Base-by-base conservation (phyloP, 2,888 invertebrate genomes). In the Julus scandinavius region DNA sequence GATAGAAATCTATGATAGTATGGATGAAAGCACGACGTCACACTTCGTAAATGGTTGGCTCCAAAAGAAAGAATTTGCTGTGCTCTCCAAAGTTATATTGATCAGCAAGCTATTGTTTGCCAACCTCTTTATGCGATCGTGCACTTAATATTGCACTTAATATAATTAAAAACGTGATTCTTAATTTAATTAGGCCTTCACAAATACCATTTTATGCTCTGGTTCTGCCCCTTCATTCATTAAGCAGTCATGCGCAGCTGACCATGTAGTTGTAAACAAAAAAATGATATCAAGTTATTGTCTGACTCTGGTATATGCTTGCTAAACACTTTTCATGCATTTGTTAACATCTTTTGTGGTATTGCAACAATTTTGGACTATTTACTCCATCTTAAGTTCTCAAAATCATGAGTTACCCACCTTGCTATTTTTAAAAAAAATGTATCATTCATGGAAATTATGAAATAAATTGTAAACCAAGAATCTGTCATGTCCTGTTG, bases 111-210 rank as follows among this genome's bases (percentile, higher is more conserved):
- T 29, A 58, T 4, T 17, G 72, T 72, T 1, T 72, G 20, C 20
- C 63, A 63, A 63, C 63, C 72, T 9, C 29, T 72, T 72, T 29
- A 6, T 29, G 29, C 29, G 29, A 29, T 29, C 29, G 29, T 29
- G 7, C 7, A 58, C 58, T 6, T 49, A 58, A 3, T n/a, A 5
- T 13, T n/a, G n/a, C 58, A 58, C 58, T 58, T 58, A 58, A n/a
- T 29, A 29, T 72, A 29, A 72, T 72, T 72, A 72, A 72, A 29
- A 72, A 20, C 72, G 72, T 4, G 29, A 72, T 72, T 20, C n/a
- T 29, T 72, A 72, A 72, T 72, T 72, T 29, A 72, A 72, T 72
- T 72, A n/a, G 72, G 72, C 72, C 72, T 72, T 72, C 29, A 11
- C 72, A 6, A 72, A 6, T 72, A 9, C 17, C 29, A n/a, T 72